Conservation (phyloP, 2,113 vertebrate genomes). For the Panthera uncia region DNA sequence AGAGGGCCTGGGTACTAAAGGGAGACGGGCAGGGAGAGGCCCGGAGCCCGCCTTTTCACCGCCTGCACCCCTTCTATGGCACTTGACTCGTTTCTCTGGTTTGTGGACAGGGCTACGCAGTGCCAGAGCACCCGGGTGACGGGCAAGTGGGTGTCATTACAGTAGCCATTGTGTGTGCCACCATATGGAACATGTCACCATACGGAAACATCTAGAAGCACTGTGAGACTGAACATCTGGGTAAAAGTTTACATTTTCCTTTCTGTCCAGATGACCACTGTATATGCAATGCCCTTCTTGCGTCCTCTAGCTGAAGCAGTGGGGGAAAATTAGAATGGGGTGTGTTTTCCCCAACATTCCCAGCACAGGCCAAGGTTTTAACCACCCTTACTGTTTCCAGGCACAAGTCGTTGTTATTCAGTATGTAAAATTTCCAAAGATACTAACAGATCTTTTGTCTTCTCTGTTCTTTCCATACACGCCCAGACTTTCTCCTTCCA, state of each 20-base stretch:
- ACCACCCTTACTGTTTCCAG: not conserved
- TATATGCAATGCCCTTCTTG: not conserved
- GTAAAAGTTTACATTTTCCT: not conserved
- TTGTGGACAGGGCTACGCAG: not conserved
- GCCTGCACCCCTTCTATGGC: not conserved
- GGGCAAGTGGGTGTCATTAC: not conserved
- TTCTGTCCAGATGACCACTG: not conserved
- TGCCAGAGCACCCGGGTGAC: not conserved
- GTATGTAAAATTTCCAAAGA: not conserved
- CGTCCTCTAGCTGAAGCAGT: not conserved
- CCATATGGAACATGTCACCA: not conserved
- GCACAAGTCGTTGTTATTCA: not conserved
- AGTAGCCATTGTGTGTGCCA: not conserved
- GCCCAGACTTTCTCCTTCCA: not conserved
- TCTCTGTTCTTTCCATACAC: not conserved
- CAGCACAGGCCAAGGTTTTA: not conserved
- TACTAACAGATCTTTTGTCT: not conserved
- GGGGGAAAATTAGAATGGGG: not conserved
- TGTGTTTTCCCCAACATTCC: not conserved
- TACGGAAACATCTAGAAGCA: not conserved
- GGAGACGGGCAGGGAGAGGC: not conserved
- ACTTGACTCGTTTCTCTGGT: not conserved
- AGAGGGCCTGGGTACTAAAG: fast-evolving
- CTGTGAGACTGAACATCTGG: not conserved
- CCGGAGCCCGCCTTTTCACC: not conserved